Conservation (phyloP, 2,797 vertebrate species). For the Dermochelys coriacea region DNA sequence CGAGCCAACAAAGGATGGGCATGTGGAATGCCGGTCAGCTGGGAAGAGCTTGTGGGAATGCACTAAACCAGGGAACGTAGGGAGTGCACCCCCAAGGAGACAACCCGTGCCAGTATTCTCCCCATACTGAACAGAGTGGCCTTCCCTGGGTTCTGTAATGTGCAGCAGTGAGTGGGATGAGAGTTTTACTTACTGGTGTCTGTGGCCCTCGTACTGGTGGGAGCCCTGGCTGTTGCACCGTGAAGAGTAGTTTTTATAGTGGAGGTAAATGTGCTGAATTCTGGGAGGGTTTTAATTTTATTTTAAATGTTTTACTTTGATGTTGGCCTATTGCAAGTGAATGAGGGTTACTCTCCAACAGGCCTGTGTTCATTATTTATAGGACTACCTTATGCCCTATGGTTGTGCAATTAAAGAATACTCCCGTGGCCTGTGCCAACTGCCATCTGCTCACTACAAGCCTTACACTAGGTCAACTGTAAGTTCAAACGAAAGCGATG, state of each 20-base stretch:
- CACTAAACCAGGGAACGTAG: background rate
- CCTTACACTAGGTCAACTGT: slow-evolving; percentile 79
- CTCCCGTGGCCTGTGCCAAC: slow-evolving; percentile 78
- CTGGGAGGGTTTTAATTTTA: too few species aligned
- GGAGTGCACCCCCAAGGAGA: background rate
- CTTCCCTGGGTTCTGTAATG: background rate
- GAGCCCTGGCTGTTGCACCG: background rate
- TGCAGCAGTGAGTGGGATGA: background rate
- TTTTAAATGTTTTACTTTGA: background rate
- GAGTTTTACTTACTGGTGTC: fast-evolving
- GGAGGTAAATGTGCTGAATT: background rate
- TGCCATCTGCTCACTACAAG: slow-evolving; percentile 77
- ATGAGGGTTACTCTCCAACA: slow-evolving; percentile 63
- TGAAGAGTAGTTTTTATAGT: background rate
- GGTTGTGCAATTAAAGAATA: slow-evolving; percentile 80
- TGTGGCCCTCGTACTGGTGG: fast-evolving
- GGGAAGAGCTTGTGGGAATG: background rate
- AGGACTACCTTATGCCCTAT: slow-evolving; percentile 80
- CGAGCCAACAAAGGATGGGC: too few species aligned
- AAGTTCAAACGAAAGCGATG: slow-evolving; percentile 68
- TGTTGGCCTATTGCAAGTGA: background rate
- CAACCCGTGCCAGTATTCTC: background rate
- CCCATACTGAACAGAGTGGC: background rate
- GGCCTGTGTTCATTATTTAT: slow-evolving; percentile 77
- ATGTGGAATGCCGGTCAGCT: fast-evolving